phyloP scores from a whole-genome alignment of 2,113 vertebrate species.

The Antechinus stuartii region DNA sequence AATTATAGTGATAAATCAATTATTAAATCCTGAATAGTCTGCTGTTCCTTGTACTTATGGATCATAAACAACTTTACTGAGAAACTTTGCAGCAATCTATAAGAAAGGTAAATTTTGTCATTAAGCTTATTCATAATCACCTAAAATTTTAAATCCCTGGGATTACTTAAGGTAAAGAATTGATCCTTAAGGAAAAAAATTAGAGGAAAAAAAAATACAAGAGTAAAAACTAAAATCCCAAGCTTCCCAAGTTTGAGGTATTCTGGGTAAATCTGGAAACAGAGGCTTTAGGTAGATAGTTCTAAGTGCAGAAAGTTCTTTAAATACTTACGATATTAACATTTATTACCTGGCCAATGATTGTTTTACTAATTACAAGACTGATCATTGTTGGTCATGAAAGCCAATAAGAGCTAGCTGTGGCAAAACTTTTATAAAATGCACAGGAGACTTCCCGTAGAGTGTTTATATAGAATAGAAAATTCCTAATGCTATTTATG shows the following conservation, averaged over 20 bases:
- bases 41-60: background rate
- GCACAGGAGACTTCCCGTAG: background rate
- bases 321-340: slow-evolving; percentile 32
- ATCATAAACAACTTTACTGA: background rate
- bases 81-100: background rate
- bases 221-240: background rate
- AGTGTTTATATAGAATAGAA: slow-evolving; percentile 31
- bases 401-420: slow-evolving; percentile 3
- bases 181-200: slow-evolving; percentile 31
- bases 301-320: background rate
- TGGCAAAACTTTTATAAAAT: background rate
- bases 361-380: slow-evolving; percentile 34
- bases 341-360: background rate
- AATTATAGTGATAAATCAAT: background rate
- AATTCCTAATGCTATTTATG: background rate
- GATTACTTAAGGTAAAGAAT: slow-evolving; percentile 19
- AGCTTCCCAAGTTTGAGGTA: background rate
- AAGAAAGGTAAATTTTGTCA: background rate
- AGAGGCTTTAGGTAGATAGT: background rate
- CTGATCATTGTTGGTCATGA: background rate
- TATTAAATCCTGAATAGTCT: background rate
- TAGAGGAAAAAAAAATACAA: slow-evolving; percentile 27
- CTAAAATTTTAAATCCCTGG: background rate
- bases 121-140: background rate
- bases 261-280: slow-evolving; percentile 27